Evolutionary conservation across 2,888 invertebrate genomes (phyloP).

Genomic region (Itoplectis maculator): DNA sequence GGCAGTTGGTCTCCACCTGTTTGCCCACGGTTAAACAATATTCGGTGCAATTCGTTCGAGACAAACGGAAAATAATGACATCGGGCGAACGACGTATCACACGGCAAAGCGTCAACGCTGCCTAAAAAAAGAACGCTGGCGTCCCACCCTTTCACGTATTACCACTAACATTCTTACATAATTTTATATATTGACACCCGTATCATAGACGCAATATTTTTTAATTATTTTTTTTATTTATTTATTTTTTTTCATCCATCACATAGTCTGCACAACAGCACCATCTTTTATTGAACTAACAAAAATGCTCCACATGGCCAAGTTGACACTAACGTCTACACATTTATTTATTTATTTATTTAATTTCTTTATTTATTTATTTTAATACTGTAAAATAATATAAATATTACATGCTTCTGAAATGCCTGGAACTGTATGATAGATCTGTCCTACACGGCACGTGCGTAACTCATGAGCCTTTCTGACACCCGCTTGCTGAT

Average conservation of each 20-base stretch:
- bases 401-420: slow-evolving; percentile 77
- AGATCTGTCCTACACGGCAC: slow-evolving; percentile 79
- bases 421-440: slow-evolving; percentile 81
- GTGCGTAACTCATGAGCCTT: slow-evolving; percentile 81
- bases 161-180: slow-evolving; percentile 78
- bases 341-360: slow-evolving; percentile 65
- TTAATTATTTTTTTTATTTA: slow-evolving; percentile 76
- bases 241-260: slow-evolving; percentile 79
- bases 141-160: slow-evolving; percentile 77
- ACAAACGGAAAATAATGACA: slow-evolving; percentile 49
- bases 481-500: slow-evolving; percentile 83
- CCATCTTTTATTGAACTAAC: slow-evolving; percentile 80
- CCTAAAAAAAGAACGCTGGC: slow-evolving; percentile 67
- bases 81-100: slow-evolving; percentile 63
- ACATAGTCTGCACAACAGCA: slow-evolving; percentile 78
- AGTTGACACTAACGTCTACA: slow-evolving; percentile 83
- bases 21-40: slow-evolving; percentile 47
- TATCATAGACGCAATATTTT: slow-evolving; percentile 78
- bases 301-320: slow-evolving; percentile 84
- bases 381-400: slow-evolving; percentile 70
- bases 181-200: slow-evolving; percentile 73
- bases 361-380: slow-evolving; percentile 62
- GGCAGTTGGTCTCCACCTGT: not conserved
- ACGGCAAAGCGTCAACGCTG: slow-evolving; percentile 59
- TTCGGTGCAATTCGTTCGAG: slow-evolving; percentile 26